Conservation (phyloP, 92 coral and sea anemone genomes). For the Umimayanthus kanabou region DNA sequence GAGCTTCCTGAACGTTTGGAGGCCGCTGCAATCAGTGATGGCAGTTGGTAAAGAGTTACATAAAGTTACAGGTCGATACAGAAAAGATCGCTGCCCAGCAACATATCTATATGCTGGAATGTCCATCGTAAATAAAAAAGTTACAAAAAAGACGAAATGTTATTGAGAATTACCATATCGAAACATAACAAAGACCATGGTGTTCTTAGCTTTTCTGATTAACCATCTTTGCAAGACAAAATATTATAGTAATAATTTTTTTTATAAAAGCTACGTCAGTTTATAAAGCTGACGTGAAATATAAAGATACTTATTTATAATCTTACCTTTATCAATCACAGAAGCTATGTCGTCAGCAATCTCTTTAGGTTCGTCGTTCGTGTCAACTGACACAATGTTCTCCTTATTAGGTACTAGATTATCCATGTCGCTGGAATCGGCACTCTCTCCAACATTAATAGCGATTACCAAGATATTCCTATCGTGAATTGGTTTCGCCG, state of each 20-base stretch:
- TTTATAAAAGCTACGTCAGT: not conserved
- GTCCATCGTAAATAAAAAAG: too few species aligned
- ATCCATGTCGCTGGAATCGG: conserved; percentile 25
- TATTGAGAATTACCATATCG: not conserved
- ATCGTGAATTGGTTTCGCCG: conserved; percentile 36
- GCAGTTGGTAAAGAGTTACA: too few species aligned
- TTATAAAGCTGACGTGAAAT: not conserved
- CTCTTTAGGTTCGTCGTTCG: conserved; percentile 22
- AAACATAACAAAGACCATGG: not conserved
- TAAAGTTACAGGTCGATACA: too few species aligned
- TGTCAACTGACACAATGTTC: conserved; percentile 18
- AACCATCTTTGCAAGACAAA: not conserved
- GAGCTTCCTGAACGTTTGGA: too few species aligned
- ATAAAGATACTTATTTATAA: not conserved
- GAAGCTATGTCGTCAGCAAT: conserved; percentile 37
- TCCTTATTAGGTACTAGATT: conserved; percentile 34
- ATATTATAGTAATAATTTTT: not conserved
- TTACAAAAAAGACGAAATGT: not conserved
- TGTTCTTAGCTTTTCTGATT: too few species aligned
- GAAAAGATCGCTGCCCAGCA: too few species aligned
- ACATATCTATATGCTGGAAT: too few species aligned
- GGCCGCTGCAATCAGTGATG: too few species aligned
- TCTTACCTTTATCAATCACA: conserved; percentile 47
- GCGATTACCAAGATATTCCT: conserved; percentile 53
- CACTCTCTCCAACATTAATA: conserved; percentile 35